phyloP scores from a whole-genome alignment of 2,113 vertebrate species.

The Rhinichthys klamathensis region DNA sequence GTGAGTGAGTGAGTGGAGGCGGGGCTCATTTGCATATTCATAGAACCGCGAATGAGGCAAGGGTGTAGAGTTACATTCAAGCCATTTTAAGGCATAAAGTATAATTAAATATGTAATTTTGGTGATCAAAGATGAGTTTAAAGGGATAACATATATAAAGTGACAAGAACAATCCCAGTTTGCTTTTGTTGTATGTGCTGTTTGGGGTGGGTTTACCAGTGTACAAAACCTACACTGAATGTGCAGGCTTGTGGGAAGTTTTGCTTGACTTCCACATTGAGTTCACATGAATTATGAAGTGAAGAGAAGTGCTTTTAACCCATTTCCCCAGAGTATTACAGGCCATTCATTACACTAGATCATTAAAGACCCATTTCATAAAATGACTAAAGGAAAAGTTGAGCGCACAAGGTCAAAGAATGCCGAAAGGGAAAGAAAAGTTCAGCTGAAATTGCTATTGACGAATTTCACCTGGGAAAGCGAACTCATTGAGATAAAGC shows the following conservation, averaged over 20 bases:
- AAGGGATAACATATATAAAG: not conserved
- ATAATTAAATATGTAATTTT: too few relatives aligned
- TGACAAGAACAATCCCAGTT: not conserved
- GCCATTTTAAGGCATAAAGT: too few relatives aligned
- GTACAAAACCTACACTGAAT: not conserved
- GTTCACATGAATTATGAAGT: not conserved
- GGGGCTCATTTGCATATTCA: too few relatives aligned
- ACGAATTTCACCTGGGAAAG: conserved; percentile 14
- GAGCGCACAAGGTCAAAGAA: not conserved
- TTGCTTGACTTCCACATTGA: not conserved
- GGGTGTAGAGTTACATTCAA: too few relatives aligned
- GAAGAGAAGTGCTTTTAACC: not conserved
- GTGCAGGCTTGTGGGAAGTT: not conserved
- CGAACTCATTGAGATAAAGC: conserved; percentile 34
- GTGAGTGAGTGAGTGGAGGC: too few relatives aligned
- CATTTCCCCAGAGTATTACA: not conserved
- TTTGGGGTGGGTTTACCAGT: not conserved
- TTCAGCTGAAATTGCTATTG: conserved; percentile 34
- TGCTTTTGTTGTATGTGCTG: not conserved
- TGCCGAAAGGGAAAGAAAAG: not conserved
- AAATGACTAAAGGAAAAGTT: not conserved
- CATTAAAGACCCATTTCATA: not conserved
- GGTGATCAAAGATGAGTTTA: too few relatives aligned
- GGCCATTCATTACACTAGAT: conserved; percentile 3
- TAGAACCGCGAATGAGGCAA: too few relatives aligned